Evolutionary conservation across 2,113 vertebrate species (phyloP).

Genomic region (Mesocricetus auratus): DNA sequence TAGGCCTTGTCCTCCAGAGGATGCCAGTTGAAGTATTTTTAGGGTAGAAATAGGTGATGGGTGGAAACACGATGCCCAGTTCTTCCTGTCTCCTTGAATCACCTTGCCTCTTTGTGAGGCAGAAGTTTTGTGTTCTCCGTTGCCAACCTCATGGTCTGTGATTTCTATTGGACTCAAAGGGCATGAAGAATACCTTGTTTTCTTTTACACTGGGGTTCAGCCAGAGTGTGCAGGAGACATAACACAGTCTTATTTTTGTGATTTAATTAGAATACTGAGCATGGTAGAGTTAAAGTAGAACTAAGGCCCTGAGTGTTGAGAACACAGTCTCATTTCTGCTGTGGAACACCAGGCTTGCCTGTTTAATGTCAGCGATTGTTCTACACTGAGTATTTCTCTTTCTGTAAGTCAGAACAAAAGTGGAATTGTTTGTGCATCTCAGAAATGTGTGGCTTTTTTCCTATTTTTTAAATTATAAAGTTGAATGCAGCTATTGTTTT

Average conservation of each 20-base stretch:
- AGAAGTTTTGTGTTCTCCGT: background rate
- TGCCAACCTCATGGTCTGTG: slow-evolving; percentile 1
- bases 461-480: slow-evolving; percentile 37
- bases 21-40: background rate
- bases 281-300: slow-evolving; percentile 24
- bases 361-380: background rate
- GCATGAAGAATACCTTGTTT: slow-evolving; percentile 43
- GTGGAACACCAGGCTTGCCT: background rate
- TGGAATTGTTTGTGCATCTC: slow-evolving; percentile 13
- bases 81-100: background rate
- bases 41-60: background rate
- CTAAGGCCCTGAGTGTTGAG: background rate
- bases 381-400: slow-evolving; percentile 17
- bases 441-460: slow-evolving; percentile 48
- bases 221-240: background rate
- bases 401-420: slow-evolving; percentile 25
- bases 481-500: slow-evolving; percentile 63
- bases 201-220: background rate
- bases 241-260: background rate
- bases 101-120: background rate
- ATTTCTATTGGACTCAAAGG: slow-evolving; percentile 31
- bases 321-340: background rate
- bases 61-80: background rate
- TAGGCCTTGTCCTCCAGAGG: background rate
- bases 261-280: slow-evolving; percentile 26